Conservation (phyloP, 2,888 invertebrate species). For the Dione vanillae region DNA sequence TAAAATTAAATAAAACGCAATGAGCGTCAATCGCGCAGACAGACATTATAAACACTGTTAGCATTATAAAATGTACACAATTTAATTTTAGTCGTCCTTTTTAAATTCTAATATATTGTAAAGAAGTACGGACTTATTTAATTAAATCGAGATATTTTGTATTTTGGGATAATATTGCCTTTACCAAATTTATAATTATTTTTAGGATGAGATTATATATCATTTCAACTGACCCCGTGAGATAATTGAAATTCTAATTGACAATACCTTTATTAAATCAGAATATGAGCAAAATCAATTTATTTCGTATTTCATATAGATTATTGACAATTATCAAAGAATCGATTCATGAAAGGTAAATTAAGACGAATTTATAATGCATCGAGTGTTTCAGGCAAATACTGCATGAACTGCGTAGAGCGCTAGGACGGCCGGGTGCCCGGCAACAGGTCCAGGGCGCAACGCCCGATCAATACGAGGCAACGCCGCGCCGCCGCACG, state of each 20-base stretch:
- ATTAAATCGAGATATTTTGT: not conserved
- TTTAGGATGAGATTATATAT: not conserved
- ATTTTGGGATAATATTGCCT: not conserved
- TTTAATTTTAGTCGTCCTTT: not conserved
- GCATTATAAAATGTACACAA: not conserved
- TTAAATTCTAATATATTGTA: not conserved
- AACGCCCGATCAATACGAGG: slow-evolving; percentile 70
- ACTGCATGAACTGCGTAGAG: slow-evolving; percentile 58
- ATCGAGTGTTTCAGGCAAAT: slow-evolving; percentile 20
- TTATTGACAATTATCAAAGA: no score
- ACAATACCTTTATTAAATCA: not conserved
- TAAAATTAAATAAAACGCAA: slow-evolving; percentile 4
- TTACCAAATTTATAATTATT: not conserved
- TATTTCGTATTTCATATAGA: not conserved
- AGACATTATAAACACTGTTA: not conserved
- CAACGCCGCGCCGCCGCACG: slow-evolving; percentile 65
- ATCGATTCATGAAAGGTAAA: no score
- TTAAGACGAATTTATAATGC: slow-evolving; percentile 32
- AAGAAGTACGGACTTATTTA: not conserved
- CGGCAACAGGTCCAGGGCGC: slow-evolving; percentile 79
- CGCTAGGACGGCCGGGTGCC: slow-evolving; percentile 60
- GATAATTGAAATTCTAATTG: not conserved
- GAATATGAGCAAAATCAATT: not conserved
- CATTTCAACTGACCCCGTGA: not conserved
- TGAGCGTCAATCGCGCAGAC: slow-evolving; percentile 8